Conservation (phyloP, 2,888 invertebrate species). For the Diloba caeruleocephala region DNA sequence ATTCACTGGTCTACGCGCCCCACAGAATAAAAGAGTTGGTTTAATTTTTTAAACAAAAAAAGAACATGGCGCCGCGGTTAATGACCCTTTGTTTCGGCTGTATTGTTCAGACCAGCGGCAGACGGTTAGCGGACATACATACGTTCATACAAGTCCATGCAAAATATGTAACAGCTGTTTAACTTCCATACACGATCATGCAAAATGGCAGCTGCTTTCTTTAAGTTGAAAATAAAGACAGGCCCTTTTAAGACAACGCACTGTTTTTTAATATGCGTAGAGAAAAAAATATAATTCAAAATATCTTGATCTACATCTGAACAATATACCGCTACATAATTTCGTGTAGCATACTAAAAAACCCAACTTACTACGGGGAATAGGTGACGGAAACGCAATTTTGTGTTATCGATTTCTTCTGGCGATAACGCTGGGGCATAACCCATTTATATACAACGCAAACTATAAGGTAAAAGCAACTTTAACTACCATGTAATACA, state of each 20-base stretch:
- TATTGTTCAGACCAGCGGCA: conserved; percentile 54
- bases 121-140: conserved; percentile 46
- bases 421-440: conserved; percentile 25
- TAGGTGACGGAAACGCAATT: conserved; percentile 75
- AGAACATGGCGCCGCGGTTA: conserved; percentile 56
- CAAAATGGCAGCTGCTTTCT: conserved; percentile 13
- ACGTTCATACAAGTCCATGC: conserved; percentile 7
- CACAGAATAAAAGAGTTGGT: conserved; percentile 54
- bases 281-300: no score
- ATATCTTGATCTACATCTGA: conserved; percentile 3
- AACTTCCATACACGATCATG: conserved; percentile 7
- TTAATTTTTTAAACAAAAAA: conserved; percentile 59
- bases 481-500: conserved; percentile 40
- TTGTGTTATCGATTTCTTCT: conserved; percentile 72
- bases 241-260: no score
- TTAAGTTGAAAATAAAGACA: background rate
- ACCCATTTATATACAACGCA: conserved; percentile 31
- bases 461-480: conserved; percentile 42
- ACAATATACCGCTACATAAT: conserved; percentile 38
- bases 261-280: background rate
- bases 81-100: conserved; percentile 64
- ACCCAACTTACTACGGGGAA: conserved; percentile 51
- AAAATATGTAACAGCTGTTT: conserved; percentile 31
- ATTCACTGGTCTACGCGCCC: conserved; percentile 20
- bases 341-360: conserved; percentile 56